Base-by-base conservation (phyloP, 2,888 invertebrate genomes). In the Campoplex nolae region DNA sequence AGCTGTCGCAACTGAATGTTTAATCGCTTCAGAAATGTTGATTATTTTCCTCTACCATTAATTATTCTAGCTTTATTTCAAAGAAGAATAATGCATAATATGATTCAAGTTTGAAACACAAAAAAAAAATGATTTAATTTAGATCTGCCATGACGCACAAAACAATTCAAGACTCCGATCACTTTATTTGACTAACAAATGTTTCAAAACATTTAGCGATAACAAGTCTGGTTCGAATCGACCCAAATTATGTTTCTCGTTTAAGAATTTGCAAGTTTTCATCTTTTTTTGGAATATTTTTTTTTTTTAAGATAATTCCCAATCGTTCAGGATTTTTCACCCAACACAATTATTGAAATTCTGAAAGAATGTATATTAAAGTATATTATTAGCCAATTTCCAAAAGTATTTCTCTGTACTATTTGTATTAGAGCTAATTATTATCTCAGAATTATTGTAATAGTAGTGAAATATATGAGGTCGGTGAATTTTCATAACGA, bases 1-100 rank as follows among this genome's bases (percentile, higher is more conserved):
- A 77, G 23, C n/a, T 77, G 38, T 77, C 77, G 9, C 16, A 16
- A 38, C 48, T 77, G 2, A 77, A 77, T 77, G 11, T 77, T 7
- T 68, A 35, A 65, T 42, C 45, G 7, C 42, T 23, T n/a, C 28
- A n/a, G 3, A 45, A 8, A 13, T 7, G 28, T 18, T 4, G 16
- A 28, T 3, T 16, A 48, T 45, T 45, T 18, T 23, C 8, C 45
- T 9, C 18, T 35, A 42, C 13, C 7, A 1, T 38, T n/a, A 13
- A 13, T 38, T 23, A 38, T 38, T 38, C 38, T 23, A 3, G 1
- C 13, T 3, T 16, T 32, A 9, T 18, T 51, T 51, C 32, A 48
- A 71, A 2, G 7, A 51, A 4, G 18, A n/a, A 7, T n/a, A 51
- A 16, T 1, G 7, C 4, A 6, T 18, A 16, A 62, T 7, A 6